Base-by-base conservation (phyloP, 2,888 invertebrate species). In the Meghimatium bilineatum region DNA sequence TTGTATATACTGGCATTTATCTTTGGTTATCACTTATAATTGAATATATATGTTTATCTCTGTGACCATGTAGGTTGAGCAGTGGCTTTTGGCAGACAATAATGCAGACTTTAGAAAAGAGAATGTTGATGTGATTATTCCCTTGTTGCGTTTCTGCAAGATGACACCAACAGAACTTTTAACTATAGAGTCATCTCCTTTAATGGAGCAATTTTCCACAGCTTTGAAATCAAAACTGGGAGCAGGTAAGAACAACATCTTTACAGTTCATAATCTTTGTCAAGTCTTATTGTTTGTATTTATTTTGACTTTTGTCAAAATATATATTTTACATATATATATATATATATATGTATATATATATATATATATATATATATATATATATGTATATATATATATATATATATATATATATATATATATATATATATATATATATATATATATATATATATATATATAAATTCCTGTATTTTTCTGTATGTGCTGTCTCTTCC, bases 161-260 rank as follows among this genome's bases (percentile, higher is more conserved):
- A 91, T 92, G 83, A 86, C 89, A n/a, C 92, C 92, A 0, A 88
- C 89, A 52, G 83, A 89, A 29, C 87, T 92, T n/a, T 78, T 89
- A 38, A 82, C 86, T 56, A 88, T 92, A 38, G 92, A 92, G 78
- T 86, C 88, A 56, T 91, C 91, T 12, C 80, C 85, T 17, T 69
- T 92, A 44, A 89, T 83, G 29, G 85, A 87, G 0, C 56, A 88
- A 20, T 91, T 91, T 83, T 78, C 87, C 6, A 88, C 87, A 49
- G 89, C 88, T 77, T 82, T 92, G 17, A 88, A 89, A 85, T 81
- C 83, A 26, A 84, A 84, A 56, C 67, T 84, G 17, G 79, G 71
- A 66, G 56, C 75, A 34, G 84, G 84, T 84, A 36, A 71, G 71
- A 60, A 26, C 17, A 44, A 8, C 26, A 38, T 60, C 1, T 66